Evolutionary conservation across 2,888 invertebrate genomes (phyloP), one percentile per base, ranked within the genome.

Genomic region (Dynastes maya): DNA sequence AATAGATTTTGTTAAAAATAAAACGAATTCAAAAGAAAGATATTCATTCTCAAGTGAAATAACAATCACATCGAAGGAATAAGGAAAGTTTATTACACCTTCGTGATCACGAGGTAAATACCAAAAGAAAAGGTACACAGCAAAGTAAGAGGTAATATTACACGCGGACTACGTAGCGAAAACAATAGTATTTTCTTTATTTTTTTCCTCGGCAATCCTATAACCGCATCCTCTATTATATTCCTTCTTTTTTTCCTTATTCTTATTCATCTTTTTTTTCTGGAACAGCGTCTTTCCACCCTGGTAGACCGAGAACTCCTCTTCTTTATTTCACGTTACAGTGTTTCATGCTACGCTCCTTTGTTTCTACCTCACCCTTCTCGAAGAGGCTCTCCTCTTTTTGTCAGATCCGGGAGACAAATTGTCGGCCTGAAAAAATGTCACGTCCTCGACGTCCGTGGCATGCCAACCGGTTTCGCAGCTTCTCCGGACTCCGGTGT

Each of bases 341-440:
- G 53, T 53, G 16, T 8, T 53, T 16, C 53, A 13, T 53, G n/a
- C 5, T 16, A 16, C 53, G n/a, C 16, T 53, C n/a, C 22, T 58
- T 58, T 58, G 55, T 58, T 22, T 58, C 22, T 16, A 8, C 22
- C 53, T 22, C 22, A 22, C 9, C 16, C 16, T 8, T 4, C n/a
- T 5, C 16, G 55, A 0, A 3, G 55, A 58, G 22, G 22, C 22
- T 22, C 22, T 22, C 55, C 55, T 55, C 55, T 22, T 27, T 77
- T 77, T 70, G 77, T 67, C 65, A 80, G 80, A 80, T 79, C 71
- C 55, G 55, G 65, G 78, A 81, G 84, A 86, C 85, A 85, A 86
- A 86, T 85, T 84, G 85, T 83, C 83, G 80, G 82, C 81, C 32
- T 80, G 80, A 82, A 85, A 85, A 86, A 85, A 85, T 84, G 85